phyloP scores from a whole-genome alignment of 2,888 invertebrate genomes.

The Melieria omissa region DNA sequence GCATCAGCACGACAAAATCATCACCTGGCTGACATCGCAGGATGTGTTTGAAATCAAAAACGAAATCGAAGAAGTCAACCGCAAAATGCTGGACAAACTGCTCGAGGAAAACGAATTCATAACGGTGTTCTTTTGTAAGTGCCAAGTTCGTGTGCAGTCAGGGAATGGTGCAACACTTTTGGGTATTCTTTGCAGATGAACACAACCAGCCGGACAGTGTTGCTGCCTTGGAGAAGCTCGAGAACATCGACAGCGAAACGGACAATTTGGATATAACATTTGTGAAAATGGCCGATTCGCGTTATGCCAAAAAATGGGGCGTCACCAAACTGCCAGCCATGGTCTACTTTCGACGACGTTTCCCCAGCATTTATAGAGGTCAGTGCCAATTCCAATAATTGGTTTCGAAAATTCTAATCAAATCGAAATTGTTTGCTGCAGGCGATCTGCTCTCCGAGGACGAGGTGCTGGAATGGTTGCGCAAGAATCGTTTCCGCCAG shows the following conservation, averaged over 20 bases:
- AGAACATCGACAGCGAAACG: conserved; percentile 94
- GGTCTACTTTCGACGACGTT: conserved; percentile 90
- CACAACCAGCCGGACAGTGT: conserved; percentile 82
- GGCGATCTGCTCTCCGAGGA: conserved; percentile 85
- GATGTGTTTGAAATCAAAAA: conserved; percentile 96
- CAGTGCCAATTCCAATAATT: conserved; percentile 41
- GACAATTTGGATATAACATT: conserved; percentile 94
- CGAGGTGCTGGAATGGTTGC: conserved; percentile 90
- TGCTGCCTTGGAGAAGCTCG: conserved; percentile 85
- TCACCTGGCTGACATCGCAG: conserved; percentile 92
- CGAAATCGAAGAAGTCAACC: conserved; percentile 96
- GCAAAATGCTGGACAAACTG: conserved; percentile 95
- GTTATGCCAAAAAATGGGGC: conserved; percentile 94
- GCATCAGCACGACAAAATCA: conserved; percentile 84
- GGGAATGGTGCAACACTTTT: background rate
- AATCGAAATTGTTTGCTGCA: conserved; percentile 55
- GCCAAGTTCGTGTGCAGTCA: background rate
- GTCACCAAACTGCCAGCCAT: conserved; percentile 90
- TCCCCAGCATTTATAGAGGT: conserved; percentile 94
- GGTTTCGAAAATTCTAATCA: background rate
- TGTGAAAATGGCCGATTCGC: conserved; percentile 91
- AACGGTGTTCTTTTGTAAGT: conserved; percentile 94
- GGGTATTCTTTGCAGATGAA: conserved; percentile 73
- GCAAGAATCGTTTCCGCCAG: conserved; percentile 92
- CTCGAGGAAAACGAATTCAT: conserved; percentile 95